phyloP scores from a whole-genome alignment of 2,797 vertebrate genomes.

The Betta splendens region DNA sequence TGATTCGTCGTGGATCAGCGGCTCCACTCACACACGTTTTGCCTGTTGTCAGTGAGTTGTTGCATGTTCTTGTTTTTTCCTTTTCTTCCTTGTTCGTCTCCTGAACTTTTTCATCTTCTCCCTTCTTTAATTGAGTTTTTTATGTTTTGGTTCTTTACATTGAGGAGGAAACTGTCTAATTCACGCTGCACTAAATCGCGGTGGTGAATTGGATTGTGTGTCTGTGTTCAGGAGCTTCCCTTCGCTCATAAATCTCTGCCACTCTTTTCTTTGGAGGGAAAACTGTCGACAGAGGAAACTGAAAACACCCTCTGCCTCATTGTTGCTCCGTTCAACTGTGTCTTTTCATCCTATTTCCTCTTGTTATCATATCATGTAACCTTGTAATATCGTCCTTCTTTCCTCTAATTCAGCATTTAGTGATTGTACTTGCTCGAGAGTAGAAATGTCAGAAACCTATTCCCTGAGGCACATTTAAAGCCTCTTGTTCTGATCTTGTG shows the following conservation, averaged over 20 bases:
- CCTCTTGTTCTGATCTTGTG: too few species aligned
- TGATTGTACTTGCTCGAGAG: too few species aligned
- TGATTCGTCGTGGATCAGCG: too few species aligned
- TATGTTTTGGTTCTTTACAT: constrained; percentile 5
- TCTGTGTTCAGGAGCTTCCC: constrained; percentile 23
- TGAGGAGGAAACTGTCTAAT: constrained; percentile 13
- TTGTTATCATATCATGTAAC: background rate
- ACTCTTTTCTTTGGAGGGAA: background rate
- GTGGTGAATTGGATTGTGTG: constrained; percentile 30
- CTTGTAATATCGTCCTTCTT: background rate
- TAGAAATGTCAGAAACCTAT: background rate
- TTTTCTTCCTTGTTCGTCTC: background rate
- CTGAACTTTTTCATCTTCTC: background rate
- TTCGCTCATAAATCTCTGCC: constrained; percentile 22
- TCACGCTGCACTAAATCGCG: constrained; percentile 7
- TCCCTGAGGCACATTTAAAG: background rate
- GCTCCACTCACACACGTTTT: too few species aligned
- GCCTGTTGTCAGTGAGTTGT: too few species aligned
- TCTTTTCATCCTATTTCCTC: background rate
- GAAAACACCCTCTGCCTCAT: background rate
- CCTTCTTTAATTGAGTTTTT: background rate
- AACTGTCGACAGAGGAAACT: background rate
- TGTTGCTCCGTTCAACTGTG: background rate
- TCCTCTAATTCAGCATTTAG: background rate
- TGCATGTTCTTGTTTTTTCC: background rate